Evolutionary conservation across 1,140 invertebrate species (phyloP).

Genomic region (Cotesia glomerata): DNA sequence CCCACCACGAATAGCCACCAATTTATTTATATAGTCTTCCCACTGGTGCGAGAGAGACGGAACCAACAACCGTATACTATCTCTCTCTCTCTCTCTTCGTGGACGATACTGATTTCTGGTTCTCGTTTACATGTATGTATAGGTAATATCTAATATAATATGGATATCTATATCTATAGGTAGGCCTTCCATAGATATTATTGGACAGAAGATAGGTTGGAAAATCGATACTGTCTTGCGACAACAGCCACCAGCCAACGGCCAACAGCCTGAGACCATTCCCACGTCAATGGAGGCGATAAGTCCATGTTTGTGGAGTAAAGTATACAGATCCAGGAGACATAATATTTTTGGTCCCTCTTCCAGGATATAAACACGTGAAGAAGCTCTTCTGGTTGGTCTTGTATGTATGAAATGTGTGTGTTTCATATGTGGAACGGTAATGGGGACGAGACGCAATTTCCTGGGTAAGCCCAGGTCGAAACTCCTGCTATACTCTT

Average conservation of each 20-base stretch:
- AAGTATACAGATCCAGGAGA: not conserved
- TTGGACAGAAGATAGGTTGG: conserved; percentile 20
- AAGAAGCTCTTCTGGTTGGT: not conserved
- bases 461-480: conserved; percentile 39
- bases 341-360: not conserved
- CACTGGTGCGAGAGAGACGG: conserved; percentile 45
- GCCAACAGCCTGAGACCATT: not conserved
- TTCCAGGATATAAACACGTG: conserved; percentile 7
- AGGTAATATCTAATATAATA: conserved; percentile 4
- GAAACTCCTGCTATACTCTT: not conserved
- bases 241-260: not conserved
- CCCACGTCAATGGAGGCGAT: conserved; percentile 9
- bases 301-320: conserved; percentile 2
- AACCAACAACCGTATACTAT: too few relatives aligned
- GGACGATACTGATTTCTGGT: conserved; percentile 28
- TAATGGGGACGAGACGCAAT: conserved; percentile 39
- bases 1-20: conserved; percentile 43
- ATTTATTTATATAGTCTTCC: conserved; percentile 52
- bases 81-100: not conserved
- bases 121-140: conserved; percentile 56
- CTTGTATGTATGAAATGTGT: too few relatives aligned
- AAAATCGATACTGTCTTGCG: conserved; percentile 39
- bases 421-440: not conserved
- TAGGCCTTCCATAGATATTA: conserved; percentile 11
- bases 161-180: not conserved